These are phyloP conservation scores for Parasteatoda tepidariorum DNA, from an alignment of 1,140 invertebrate genomes.

Conservation along the genomic window DNA sequence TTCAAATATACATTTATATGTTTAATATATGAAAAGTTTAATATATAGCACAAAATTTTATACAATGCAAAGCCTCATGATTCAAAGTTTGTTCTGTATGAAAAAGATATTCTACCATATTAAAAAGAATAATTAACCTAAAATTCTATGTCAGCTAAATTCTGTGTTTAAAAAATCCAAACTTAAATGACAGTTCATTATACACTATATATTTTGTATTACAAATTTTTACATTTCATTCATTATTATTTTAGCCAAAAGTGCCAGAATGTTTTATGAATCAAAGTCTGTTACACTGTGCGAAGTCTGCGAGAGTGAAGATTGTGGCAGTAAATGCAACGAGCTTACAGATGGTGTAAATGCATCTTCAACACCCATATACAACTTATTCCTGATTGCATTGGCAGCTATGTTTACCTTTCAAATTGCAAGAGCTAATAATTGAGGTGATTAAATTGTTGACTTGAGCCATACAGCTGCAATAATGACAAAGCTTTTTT, in stretches of 20 bases:
- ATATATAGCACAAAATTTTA: no score
- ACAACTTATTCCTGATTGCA: not conserved
- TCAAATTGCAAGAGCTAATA: not conserved
- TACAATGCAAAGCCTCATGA: no score
- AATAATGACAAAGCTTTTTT: not conserved
- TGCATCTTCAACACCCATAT: not conserved
- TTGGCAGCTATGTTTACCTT: not conserved
- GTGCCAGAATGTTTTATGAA: conserved; percentile 82
- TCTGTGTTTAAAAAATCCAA: no score
- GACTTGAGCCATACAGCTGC: not conserved
- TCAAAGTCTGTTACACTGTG: conserved; percentile 77
- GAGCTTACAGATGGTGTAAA: conserved; percentile 20
- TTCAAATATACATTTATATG: no score
- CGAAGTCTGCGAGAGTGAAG: conserved; percentile 81
- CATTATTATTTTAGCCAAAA: conserved; percentile 72
- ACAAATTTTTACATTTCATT: no score
- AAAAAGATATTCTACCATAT: no score
- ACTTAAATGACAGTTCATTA: no score
- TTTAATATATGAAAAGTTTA: no score
- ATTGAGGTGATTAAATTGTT: not conserved
- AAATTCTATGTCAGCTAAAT: no score
- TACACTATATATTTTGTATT: no score
- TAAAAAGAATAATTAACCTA: no score
- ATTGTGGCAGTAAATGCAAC: conserved; percentile 69
- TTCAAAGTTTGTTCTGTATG: no score